Evolutionary conservation across 2,113 vertebrate species (phyloP), one percentile per base, ranked within the genome.

Genomic region (Siphamia tubifer): DNA sequence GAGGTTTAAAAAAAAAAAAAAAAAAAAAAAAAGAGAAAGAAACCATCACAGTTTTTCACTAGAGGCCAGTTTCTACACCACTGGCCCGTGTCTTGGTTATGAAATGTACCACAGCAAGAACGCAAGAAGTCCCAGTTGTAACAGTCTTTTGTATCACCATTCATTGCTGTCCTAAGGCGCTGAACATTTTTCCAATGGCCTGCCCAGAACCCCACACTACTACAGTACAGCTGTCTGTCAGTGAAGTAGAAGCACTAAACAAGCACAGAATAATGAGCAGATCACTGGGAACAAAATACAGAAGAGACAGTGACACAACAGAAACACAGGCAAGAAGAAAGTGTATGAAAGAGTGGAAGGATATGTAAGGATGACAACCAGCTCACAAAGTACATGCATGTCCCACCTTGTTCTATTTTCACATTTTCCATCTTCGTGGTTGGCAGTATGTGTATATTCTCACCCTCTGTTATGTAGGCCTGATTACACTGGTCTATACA

Each of bases 171-270:
- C 63, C 38, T 44, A 17, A 58, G 42, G 36, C 48, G 28, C 8
- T 30, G 32, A 24, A 11, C 15, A 2, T 35, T 53, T 66, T 66
- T 65, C 25, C 31, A 21, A n/a, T 28, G 15, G 48, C 32, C 60
- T 8, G 17, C 49, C 8, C 54, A 53, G 25, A 43, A 57, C 49
- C 24, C 17, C 32, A 21, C 21, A 31, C 31, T 49, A 40, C 17
- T 32, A 21, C 21, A 31, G 25, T 49, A 40, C 54, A 66, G 58
- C 48, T 62, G 47, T 39, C 69, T 71, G 51, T 61, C 61, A 71
- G 53, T 57, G 45, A 16, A 48, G 68, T 67, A 70, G 52, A 76
- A 56, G 75, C 51, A 20, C 42, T n/a, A 70, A 86, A 84, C 70
- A 81, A 72, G 72, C 73, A 62, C 34, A 60, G 32, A 68, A 66